Conservation (phyloP, 2,888 invertebrate species). For the Cryptosula pallasiana region DNA sequence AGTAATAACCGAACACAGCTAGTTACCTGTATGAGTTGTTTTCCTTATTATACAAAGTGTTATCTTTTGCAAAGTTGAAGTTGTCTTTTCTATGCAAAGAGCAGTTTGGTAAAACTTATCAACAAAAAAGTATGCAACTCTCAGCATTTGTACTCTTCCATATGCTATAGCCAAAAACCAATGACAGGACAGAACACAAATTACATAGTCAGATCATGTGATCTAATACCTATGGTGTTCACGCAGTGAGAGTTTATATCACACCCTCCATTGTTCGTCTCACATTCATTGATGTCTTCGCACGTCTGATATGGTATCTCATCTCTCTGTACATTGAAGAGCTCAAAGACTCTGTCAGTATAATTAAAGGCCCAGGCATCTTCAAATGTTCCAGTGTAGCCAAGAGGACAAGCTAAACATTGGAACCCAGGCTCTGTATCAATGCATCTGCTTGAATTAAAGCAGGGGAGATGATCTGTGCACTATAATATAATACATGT, state of each 20-base stretch:
- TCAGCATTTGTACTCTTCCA: too few relatives aligned
- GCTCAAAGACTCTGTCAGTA: constrained; percentile 32
- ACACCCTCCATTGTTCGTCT: constrained; percentile 38
- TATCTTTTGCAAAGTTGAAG: too few relatives aligned
- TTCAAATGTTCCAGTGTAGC: constrained; percentile 35
- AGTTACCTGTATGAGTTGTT: too few relatives aligned
- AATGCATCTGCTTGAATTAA: constrained; percentile 32
- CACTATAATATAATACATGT: constrained; percentile 32
- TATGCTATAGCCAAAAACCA: too few relatives aligned
- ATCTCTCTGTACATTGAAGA: constrained; percentile 30
- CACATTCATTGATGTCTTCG: constrained; percentile 35
- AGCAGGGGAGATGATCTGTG: constrained; percentile 30
- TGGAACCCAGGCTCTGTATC: constrained; percentile 38
- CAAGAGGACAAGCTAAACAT: constrained; percentile 36
- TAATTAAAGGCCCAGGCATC: constrained; percentile 34
- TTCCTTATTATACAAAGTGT: too few relatives aligned
- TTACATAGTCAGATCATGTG: too few relatives aligned
- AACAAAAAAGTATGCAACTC: too few relatives aligned
- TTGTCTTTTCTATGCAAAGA: too few relatives aligned
- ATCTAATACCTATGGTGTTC: constrained; percentile 36
- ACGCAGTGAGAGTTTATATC: constrained; percentile 36
- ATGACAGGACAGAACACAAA: too few relatives aligned
- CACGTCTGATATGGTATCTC: constrained; percentile 32
- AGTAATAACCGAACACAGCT: too few relatives aligned
- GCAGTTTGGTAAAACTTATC: too few relatives aligned